Conservation (phyloP, 2,797 vertebrate genomes). For the Mormyrus proboscirostris region DNA sequence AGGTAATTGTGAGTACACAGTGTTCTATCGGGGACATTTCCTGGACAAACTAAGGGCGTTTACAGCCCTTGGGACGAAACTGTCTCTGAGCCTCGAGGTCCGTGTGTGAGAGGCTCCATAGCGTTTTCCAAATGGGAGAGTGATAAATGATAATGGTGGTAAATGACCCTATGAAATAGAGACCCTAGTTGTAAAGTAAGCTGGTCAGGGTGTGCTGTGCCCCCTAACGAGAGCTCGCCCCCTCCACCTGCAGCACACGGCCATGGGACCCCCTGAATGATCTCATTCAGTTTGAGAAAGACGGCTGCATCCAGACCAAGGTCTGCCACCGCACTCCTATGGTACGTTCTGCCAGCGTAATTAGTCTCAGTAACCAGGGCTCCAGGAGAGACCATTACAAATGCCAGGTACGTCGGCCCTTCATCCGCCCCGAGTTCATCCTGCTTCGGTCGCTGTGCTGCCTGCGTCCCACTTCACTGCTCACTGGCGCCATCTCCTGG, state of each 20-base stretch:
- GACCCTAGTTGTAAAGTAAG: neutral
- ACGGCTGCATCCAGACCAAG: slow-evolving; percentile 92
- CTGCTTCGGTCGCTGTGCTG: slow-evolving; percentile 28
- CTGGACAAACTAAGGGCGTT: neutral
- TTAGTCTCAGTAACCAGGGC: slow-evolving; percentile 70
- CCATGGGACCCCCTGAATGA: slow-evolving; percentile 98
- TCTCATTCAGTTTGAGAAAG: slow-evolving; percentile 96
- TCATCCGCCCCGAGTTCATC: slow-evolving; percentile 10
- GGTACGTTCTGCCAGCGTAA: slow-evolving; percentile 82
- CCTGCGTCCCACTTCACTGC: slow-evolving; percentile 29
- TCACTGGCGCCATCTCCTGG: slow-evolving; percentile 7
- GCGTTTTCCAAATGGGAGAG: neutral
- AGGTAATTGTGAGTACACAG: neutral
- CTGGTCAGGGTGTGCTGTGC: neutral
- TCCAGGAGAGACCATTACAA: slow-evolving; percentile 65
- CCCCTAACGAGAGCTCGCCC: neutral
- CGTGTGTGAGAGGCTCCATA: neutral
- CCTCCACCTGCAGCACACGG: slow-evolving; percentile 70
- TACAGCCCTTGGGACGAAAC: neutral
- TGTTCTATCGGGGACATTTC: neutral
- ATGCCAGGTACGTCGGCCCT: slow-evolving; percentile 59
- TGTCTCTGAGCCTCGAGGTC: neutral
- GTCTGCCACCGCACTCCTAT: slow-evolving; percentile 95
- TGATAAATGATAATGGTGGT: neutral
- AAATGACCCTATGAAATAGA: neutral